Conservation (phyloP, 1,140 invertebrate species). For the Globodera rostochiensis region DNA sequence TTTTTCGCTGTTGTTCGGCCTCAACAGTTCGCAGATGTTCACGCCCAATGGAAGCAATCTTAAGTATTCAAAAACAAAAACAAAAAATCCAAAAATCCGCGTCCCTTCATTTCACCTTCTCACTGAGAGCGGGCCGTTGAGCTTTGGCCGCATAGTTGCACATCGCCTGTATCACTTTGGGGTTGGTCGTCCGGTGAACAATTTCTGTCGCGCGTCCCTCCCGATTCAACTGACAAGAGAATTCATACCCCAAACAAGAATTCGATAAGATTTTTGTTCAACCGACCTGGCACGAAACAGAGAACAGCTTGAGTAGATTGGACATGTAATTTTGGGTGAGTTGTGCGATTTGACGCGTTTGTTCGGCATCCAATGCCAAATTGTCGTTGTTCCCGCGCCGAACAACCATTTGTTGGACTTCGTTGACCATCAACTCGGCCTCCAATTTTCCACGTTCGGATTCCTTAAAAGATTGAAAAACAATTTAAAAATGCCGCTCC, state of each 20-base stretch:
- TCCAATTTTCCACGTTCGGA: slow-evolving; percentile 32
- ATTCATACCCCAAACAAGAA: background rate
- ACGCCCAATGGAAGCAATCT: slow-evolving; percentile 21
- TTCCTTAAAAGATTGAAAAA: slow-evolving; percentile 1
- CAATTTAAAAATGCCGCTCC: slow-evolving; percentile 21
- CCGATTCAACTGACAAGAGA: slow-evolving; percentile 4
- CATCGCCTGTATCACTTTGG: slow-evolving; percentile 24
- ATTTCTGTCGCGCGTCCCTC: slow-evolving; percentile 33
- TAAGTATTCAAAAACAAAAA: no score
- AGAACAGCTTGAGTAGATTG: slow-evolving; percentile 32
- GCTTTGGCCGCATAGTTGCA: slow-evolving; percentile 37
- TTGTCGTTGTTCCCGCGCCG: background rate
- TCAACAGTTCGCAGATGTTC: slow-evolving; percentile 20
- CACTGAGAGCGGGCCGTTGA: slow-evolving; percentile 19
- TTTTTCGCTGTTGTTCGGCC: slow-evolving; percentile 4
- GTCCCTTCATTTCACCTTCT: slow-evolving; percentile 22
- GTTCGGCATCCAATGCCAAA: background rate
- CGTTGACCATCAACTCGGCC: slow-evolving; percentile 24
- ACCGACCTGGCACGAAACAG: slow-evolving; percentile 27
- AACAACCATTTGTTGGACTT: slow-evolving; percentile 21
- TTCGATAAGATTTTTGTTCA: no score
- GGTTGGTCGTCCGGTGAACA: slow-evolving; percentile 27
- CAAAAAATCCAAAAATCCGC: background rate
- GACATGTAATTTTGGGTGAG: slow-evolving; percentile 25
- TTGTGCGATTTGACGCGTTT: background rate